Evolutionary conservation across 2,888 invertebrate genomes (phyloP).

Genomic region (Hipparchia sbordonii): DNA sequence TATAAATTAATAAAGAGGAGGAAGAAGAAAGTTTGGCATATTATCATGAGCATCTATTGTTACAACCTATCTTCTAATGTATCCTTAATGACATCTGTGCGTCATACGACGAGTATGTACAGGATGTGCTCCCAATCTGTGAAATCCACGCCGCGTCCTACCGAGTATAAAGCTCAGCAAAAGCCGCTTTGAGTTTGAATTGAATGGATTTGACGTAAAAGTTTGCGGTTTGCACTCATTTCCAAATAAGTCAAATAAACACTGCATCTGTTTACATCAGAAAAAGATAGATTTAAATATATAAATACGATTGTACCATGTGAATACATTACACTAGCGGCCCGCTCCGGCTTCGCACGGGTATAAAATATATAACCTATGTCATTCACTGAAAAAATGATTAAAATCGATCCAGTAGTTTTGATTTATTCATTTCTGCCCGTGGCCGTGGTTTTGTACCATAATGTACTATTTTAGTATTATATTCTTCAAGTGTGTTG

Average conservation of each 20-base stretch:
- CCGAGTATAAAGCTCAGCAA: conserved; percentile 4
- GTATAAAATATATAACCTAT: too few relatives aligned
- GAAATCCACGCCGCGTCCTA: conserved; percentile 17
- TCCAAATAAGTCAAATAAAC: conserved; percentile 17
- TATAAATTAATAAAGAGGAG: too few relatives aligned
- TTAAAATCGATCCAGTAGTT: too few relatives aligned
- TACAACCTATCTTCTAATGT: background rate
- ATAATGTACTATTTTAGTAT: too few relatives aligned
- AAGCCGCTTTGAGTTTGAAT: conserved; percentile 23
- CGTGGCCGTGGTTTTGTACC: too few relatives aligned
- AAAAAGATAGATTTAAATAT: background rate
- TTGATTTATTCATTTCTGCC: too few relatives aligned
- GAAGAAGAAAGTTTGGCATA: too few relatives aligned
- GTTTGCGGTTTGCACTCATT: conserved; percentile 14
- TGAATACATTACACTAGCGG: too few relatives aligned
- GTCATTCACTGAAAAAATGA: too few relatives aligned
- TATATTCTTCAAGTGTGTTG: too few relatives aligned
- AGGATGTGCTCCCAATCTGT: conserved; percentile 18
- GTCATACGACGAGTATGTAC: conserved; percentile 11
- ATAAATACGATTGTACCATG: background rate
- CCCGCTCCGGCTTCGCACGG: too few relatives aligned
- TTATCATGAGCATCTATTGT: too few relatives aligned
- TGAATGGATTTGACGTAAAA: conserved; percentile 21
- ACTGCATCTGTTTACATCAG: background rate
- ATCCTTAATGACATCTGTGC: background rate